Evolutionary conservation across 2,888 invertebrate species (phyloP), one percentile per base, ranked within the genome.

Genomic region (Seira sanloemensis): DNA sequence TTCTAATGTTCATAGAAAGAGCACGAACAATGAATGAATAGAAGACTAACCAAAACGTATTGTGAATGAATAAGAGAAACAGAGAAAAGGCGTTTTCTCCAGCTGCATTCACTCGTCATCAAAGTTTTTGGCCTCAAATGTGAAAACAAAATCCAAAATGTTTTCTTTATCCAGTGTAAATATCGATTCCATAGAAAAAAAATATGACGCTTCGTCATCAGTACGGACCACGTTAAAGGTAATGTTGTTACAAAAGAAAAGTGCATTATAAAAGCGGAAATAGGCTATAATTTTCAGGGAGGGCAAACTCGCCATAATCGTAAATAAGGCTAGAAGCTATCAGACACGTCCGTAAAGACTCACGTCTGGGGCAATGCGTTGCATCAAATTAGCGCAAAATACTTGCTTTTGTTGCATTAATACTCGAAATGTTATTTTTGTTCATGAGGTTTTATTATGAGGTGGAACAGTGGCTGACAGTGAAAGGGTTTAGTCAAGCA

Each of bases 161-260:
- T 58, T 68, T 37, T 4, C 37, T 37, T 37, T 37, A 4, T 4
- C 4, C 37, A 12, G 37, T 37, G 37, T 7, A 37, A 37, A 25
- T 71, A 78, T 78, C 71, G 78, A 78, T 78, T 78, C 62, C 1
- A 7, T 37, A 37, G n/a, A n/a, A n/a, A n/a, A n/a, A n/a, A n/a
- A 37, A 37, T 37, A 37, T 37, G 37, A 12, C 37, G 4, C 37
- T 37, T 7, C n/a, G n/a, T 37, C 4, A 37, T 37, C 12, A 37
- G 37, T 37, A 37, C 4, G 5, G 37, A 37, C 12, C 37, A 37
- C 37, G 12, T 37, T 37, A 37, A 12, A 37, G 37, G 37, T 4
- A 37, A 37, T 37, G 37, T 37, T 37, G 12, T 37, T 37, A 37
- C 5, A 12, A 37, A 7, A 37, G 37, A 12, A 37, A 37, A 58